Evolutionary conservation across 2,797 vertebrate genomes (phyloP), one percentile per base, ranked within the genome.

Genomic region (Emydoidea blandingii): DNA sequence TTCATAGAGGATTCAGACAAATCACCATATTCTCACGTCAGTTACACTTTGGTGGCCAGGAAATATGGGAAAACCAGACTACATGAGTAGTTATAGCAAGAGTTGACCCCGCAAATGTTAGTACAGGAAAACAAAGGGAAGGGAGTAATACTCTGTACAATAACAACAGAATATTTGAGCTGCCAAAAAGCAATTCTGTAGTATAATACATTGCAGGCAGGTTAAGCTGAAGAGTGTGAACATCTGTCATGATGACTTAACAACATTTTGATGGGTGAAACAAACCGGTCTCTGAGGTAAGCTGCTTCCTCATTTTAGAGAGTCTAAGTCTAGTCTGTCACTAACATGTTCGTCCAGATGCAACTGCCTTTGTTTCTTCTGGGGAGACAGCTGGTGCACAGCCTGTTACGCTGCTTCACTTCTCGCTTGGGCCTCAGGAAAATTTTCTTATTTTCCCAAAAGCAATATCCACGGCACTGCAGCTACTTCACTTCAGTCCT

Each of bases 201-300:
- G 29, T 44, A 44, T 57, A 72, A 72, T 72, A 72, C n/a, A 29
- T 44, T 6, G 2, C 1, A 16, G 21, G 59, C 25, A 21, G 27
- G 47, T 15, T 79, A 49, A 79, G 2, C 37, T 52, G 31, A 12
- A 81, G 50, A 83, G 9, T 0, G 3, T 12, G 59, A 91, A 80
- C 8, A 4, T 88, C 34, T 79, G 15, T 86, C 83, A 19, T 0
- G 0, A 44, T 1, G 8, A 74, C 34, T 83, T 88, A 74, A 72
- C 37, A 72, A 78, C 7, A 10, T 76, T 74, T 41, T 37, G 15
- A 2, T 65, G 21, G 21, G 16, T 44, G 81, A 93, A 65, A 41
- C 0, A 0, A 82, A 79, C 31, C 15, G 9, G 5, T 0, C 0
- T 47, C 31, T 7, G 1, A 53, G 52, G 34, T 21, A 87, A 74